Evolutionary conservation across 2,797 vertebrate species (phyloP).

Genomic region (Salmo trutta): DNA sequence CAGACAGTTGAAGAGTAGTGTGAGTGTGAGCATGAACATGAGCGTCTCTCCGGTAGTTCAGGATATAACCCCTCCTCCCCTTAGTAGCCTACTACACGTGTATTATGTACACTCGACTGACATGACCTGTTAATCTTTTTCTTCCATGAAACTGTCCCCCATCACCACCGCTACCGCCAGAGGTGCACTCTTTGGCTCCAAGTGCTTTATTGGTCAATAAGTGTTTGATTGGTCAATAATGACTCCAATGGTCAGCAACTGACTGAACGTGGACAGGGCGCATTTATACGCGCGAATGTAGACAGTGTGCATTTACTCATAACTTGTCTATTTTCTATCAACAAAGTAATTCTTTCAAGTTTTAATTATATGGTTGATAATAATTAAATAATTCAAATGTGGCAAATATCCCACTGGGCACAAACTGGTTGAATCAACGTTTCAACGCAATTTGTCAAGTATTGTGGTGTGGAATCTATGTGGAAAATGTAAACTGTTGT

Average conservation of each 20-base stretch:
- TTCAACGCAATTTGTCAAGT: no score
- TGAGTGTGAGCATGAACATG: slow-evolving; percentile 12
- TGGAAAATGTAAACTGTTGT: no score
- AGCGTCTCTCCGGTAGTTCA: slow-evolving; percentile 36
- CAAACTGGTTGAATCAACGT: no score
- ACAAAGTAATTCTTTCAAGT: neutral
- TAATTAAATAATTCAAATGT: neutral
- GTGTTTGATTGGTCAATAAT: neutral
- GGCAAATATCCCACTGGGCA: no score
- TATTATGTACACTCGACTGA: slow-evolving; percentile 28
- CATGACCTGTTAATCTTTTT: slow-evolving; percentile 41
- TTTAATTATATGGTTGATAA: neutral
- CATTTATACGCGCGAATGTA: slow-evolving; percentile 5
- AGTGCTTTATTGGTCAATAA: neutral
- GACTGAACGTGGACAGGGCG: neutral
- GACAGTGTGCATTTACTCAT: neutral
- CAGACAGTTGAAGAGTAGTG: slow-evolving; percentile 56
- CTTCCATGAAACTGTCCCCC: slow-evolving; percentile 2
- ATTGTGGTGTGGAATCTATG: no score
- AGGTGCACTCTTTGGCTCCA: neutral
- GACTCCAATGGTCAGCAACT: neutral
- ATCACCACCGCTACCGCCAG: neutral
- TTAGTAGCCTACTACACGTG: slow-evolving; percentile 26
- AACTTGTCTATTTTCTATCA: neutral
- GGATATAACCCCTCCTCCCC: slow-evolving; percentile 52